A percentile compares a stretch with the other conserved stretches of the same genome.
These are phyloP conservation scores for Aquatica leii DNA, from an alignment of 2,888 invertebrate species.

Conservation along the genomic window DNA sequence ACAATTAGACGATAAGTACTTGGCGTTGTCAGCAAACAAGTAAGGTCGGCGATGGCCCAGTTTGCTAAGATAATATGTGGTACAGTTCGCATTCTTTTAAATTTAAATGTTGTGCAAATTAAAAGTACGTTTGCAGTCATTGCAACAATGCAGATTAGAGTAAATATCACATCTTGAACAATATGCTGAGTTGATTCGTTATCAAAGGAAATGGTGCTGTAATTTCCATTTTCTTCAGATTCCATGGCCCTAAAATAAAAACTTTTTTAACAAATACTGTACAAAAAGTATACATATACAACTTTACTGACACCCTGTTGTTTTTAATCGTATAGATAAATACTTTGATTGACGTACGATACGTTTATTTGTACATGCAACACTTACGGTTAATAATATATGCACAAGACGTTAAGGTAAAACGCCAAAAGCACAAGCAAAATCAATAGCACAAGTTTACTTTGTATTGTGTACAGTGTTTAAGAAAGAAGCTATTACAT, in stretches of 20 bases:
- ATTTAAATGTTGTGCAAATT: slow-evolving; percentile 7
- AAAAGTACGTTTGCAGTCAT: neutral
- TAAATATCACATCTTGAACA: neutral
- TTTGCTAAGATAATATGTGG: slow-evolving; percentile 12
- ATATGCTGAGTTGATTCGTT: neutral
- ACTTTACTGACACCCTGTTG: too few species aligned
- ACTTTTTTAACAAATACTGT: neutral
- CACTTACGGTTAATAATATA: slow-evolving; percentile 5
- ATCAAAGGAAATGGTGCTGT: slow-evolving; percentile 1
- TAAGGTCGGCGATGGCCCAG: slow-evolving; percentile 24
- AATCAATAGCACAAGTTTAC: slow-evolving; percentile 6
- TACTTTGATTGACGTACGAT: too few species aligned
- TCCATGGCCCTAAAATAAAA: slow-evolving; percentile 12
- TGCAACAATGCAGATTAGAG: slow-evolving; percentile 4
- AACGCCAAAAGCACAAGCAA: neutral
- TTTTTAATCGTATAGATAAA: too few species aligned
- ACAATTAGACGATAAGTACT: slow-evolving; percentile 17
- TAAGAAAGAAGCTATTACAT: slow-evolving; percentile 16
- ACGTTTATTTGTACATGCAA: too few species aligned
- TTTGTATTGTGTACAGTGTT: slow-evolving; percentile 9
- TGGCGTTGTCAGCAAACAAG: slow-evolving; percentile 13
- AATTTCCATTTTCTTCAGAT: slow-evolving; percentile 16
- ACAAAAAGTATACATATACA: too few species aligned
- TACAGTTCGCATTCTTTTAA: slow-evolving; percentile 1
- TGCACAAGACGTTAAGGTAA: neutral